phyloP scores from a whole-genome alignment of 37 sponge, comb jelly and placozoan genomes.

The Aphrocallistes beatrix region DNA sequence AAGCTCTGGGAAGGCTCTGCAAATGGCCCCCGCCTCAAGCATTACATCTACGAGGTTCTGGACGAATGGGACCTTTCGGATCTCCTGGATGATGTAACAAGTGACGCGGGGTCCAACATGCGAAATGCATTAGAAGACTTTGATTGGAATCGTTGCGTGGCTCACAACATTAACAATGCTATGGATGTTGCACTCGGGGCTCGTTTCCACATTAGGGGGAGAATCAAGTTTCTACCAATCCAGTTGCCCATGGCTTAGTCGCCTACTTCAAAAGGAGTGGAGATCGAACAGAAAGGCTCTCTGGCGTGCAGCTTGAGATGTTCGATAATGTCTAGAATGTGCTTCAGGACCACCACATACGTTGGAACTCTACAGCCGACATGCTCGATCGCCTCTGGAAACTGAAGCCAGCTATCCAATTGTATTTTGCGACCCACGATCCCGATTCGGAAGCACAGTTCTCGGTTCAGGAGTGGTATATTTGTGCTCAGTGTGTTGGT shows the following conservation, averaged over 20 bases:
- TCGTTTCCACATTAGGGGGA: no score
- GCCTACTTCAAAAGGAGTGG: not conserved
- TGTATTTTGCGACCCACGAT: not conserved
- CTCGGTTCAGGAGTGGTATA: not conserved
- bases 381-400: not conserved
- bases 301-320: not conserved
- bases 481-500: not conserved
- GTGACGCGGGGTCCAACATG: not conserved
- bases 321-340: not conserved
- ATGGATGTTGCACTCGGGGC: not conserved
- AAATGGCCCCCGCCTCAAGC: not conserved
- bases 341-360: not conserved
- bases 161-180: not conserved
- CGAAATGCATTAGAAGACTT: not conserved
- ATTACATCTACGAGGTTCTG: not conserved
- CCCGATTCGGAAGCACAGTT: not conserved
- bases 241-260: not conserved
- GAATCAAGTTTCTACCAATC: no score
- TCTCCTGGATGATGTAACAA: not conserved
- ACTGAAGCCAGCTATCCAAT: not conserved
- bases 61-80: not conserved
- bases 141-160: not conserved
- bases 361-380: not conserved
- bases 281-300: not conserved
- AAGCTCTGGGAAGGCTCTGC: not conserved